Percentiles rank a stretch among this genome's conserved stretches.
Evolutionary conservation across 2,113 vertebrate species (phyloP).

Genomic region (Cavia aperea): DNA sequence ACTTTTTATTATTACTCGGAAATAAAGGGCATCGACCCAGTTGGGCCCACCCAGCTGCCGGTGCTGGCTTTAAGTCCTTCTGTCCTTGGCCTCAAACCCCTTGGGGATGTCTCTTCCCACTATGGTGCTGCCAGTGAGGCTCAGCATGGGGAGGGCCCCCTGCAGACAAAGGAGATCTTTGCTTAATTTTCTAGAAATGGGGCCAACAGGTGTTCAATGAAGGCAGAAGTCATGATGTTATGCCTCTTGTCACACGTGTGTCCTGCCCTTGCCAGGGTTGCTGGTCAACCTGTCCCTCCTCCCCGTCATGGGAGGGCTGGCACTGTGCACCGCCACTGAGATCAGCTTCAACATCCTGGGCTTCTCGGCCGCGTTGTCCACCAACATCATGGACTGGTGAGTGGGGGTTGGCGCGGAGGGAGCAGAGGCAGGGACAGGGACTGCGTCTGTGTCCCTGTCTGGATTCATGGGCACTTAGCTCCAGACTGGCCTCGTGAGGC

Average conservation of each 20-base stretch:
- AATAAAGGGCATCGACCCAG: background rate
- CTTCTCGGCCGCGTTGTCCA: conserved; percentile 93
- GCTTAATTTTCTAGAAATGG: background rate
- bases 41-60: background rate
- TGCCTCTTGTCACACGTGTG: accelerated
- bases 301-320: conserved; percentile 92
- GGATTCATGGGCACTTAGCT: accelerated
- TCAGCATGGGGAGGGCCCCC: accelerated
- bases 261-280: conserved; percentile 77
- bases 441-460: accelerated
- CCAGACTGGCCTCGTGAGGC: background rate
- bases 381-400: conserved; percentile 99
- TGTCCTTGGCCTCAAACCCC: background rate
- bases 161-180: background rate
- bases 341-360: conserved; percentile 94
- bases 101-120: background rate
- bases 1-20: background rate
- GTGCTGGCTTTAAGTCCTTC: accelerated
- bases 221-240: accelerated
- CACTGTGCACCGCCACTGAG: conserved; percentile 91
- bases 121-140: background rate
- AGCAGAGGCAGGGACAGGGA: accelerated
- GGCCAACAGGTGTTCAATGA: no score
- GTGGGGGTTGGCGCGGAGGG: background rate
- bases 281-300: conserved; percentile 93